Evolutionary conservation across 2,113 vertebrate genomes (phyloP), one percentile per base, ranked within the genome.

Genomic region (Dipodomys spectabilis): DNA sequence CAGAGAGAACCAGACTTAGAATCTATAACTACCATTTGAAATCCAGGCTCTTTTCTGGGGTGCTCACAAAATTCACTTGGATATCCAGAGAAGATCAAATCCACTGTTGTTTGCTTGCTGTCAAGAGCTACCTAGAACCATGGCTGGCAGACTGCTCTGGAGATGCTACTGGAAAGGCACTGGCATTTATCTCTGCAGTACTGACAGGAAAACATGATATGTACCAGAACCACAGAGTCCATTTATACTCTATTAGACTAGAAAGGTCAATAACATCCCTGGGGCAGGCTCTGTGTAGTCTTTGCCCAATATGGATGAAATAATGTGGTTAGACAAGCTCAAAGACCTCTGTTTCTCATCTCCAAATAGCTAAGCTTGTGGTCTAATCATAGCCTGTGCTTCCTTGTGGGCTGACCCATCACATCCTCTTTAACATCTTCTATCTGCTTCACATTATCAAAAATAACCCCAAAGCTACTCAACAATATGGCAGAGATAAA

Each of bases 401-500:
- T 64, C 53, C 12, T 53, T 13, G 53, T 13, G 53, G 53, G 53
- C 15, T 57, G 12, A 57, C 15, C 53, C 53, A 16, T 57, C 53
- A 57, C 53, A 13, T 57, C 53, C 15, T 57, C 53, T 27, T 74
- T 45, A 75, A 80, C 20, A 86, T 22, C 7, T 49, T 87, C 44
- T 13, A 30, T 82, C 28, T 87, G 5, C 77, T 25, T 75, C 5
- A 79, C 65, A 53, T 49, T 7, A 62, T 79, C 53, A 79, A 81
- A 80, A 95, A 87, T 60, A 28, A 57, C 23, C 2, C 69, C 57
- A 65, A 18, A 45, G 80, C 12, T 82, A 88, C 68, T 83, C 83
- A 82, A 27, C 27, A 72, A 91, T 87, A 91, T 75, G 27, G 25
- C 15, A 90, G n/a, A 91, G 80, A 82, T 79, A 79, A 93, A 82